Evolutionary conservation across 1,140 invertebrate genomes (phyloP), one percentile per base, ranked within the genome.

Genomic region (Cydia amplana): DNA sequence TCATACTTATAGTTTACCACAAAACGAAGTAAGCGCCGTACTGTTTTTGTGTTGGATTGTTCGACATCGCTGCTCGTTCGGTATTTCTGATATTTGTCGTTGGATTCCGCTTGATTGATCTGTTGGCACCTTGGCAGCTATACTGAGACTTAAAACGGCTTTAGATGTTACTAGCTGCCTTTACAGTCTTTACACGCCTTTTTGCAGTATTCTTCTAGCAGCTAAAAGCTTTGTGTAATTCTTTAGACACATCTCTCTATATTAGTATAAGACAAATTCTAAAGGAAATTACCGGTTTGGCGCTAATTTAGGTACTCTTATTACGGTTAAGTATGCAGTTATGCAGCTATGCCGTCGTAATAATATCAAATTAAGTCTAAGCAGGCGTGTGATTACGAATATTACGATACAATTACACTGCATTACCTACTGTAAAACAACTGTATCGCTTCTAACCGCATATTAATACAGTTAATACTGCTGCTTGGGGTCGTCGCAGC

Each of bases 41-140:
- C 60, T 72, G 84, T 85, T 84, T 84, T 84, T 85, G 78, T 77
- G 72, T 72, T 60, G 14, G 73, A 77, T 76, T 79, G 83, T 83
- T 83, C 81, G 67, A 83, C 84, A 78, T 83, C 80, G 75, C 65
- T 82, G 82, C 75, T 51, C 77, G 25, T 81, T 73, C 43, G 80
- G 83, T 79, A 83, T 86, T 85, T 85, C 74, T 81, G 70, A 81
- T 83, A 82, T 85, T 80, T 79, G 76, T 76, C 77, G 65, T 60
- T 65, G 77, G 80, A 85, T 80, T 83, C 77, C 85, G 76, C 79
- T 82, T 83, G 78, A 82, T 80, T 80, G 82, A 80, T 81, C 75
- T 74, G 76, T 77, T 75, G 77, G 65, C 79, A 78, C 77, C 28
- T 70, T 70, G 65, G 28, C 25, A 32, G 28, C 28, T 36, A 23